phyloP scores from a whole-genome alignment of 1,140 invertebrate genomes.

The Drosophila erecta region DNA sequence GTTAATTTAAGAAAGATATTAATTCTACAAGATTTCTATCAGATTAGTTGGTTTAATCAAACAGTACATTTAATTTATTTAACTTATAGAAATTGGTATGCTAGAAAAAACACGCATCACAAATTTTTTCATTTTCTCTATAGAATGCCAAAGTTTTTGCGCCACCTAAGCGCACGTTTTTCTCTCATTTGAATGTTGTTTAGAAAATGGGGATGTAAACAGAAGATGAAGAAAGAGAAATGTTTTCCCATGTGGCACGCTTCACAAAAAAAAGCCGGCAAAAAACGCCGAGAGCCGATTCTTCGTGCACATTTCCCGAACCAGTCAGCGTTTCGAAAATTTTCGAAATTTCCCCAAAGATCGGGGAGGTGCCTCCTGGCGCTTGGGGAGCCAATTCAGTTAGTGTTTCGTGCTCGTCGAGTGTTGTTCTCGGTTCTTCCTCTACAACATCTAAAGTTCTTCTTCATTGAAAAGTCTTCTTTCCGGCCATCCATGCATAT shows the following conservation, averaged over 20 bases:
- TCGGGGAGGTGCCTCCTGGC: conserved; percentile 46
- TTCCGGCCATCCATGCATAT: conserved; percentile 58
- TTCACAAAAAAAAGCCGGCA: conserved; percentile 37
- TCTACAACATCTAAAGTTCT: conserved; percentile 80
- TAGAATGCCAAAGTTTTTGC: not conserved
- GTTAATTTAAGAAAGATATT: too few species aligned
- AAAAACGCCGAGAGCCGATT: not conserved
- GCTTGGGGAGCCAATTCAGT: conserved; percentile 64
- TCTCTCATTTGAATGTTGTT: conserved; percentile 36
- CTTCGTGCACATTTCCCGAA: conserved; percentile 23
- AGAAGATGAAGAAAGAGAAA: conserved; percentile 17
- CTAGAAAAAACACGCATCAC: too few species aligned
- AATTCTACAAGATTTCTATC: too few species aligned
- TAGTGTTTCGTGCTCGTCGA: conserved; percentile 85
- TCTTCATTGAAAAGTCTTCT: conserved; percentile 73
- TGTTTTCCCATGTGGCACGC: conserved; percentile 38
- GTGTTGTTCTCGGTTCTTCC: conserved; percentile 85
- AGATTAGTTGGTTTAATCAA: too few species aligned
- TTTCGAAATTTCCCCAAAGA: conserved; percentile 27
- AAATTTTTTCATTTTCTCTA: not conserved
- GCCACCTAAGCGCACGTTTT: conserved; percentile 1
- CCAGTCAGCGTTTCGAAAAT: conserved; percentile 20
- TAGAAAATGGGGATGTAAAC: conserved; percentile 71
- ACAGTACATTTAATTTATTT: too few species aligned
- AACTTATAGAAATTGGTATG: too few species aligned